Base-by-base conservation (phyloP, 2,888 invertebrate species). In the Osmoderma eremita region DNA sequence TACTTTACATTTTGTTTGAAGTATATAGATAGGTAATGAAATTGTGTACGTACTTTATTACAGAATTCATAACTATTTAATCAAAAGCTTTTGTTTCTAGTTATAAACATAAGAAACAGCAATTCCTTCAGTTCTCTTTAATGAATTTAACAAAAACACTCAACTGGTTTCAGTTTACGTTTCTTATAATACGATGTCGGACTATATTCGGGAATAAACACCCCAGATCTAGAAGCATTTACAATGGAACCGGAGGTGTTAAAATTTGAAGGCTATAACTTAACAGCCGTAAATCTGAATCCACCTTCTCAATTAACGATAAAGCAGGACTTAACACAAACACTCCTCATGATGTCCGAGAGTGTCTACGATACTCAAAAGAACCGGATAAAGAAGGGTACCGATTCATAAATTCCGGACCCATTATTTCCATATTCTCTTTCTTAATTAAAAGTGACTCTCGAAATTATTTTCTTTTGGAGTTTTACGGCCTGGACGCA, bases 371-470 rank as follows among this genome's bases (percentile, higher is more conserved):
- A 42, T 36, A 20, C 39, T 13, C 36, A 17, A 36, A 49, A 18
- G 20, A 63, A 41, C 63, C 20, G 41, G 36, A 39, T 24, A 49
- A 24, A 50, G 30, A 65, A 65, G 65, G 65, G 58, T 56, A 65
- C 18, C 48, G 48, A 58, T 65, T 64, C 65, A 65, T 65, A 65
- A 56, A 65, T 58, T 58, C 45, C 56, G 20, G 22, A 20, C 17
- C 65, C 20, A 65, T 65, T 65, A 56, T 65, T 56, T 41, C 24
- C 13, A 22, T 42, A 56, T 56, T 56, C 56, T 41, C 41, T 22
- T 56, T 42, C 24, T 56, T 56, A 56, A 56, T 56, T 56, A 56
- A 56, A 56, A 56, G 42, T 56, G 56, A 42, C 56, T 56, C 22
- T 41, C 22, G n/a, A 56, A 56, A 56, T 56, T 56, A 56, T 42